These are phyloP conservation scores for Amblyjoppa fuscipennis DNA, from an alignment of 2,888 invertebrate genomes.

Conservation along the genomic window DNA sequence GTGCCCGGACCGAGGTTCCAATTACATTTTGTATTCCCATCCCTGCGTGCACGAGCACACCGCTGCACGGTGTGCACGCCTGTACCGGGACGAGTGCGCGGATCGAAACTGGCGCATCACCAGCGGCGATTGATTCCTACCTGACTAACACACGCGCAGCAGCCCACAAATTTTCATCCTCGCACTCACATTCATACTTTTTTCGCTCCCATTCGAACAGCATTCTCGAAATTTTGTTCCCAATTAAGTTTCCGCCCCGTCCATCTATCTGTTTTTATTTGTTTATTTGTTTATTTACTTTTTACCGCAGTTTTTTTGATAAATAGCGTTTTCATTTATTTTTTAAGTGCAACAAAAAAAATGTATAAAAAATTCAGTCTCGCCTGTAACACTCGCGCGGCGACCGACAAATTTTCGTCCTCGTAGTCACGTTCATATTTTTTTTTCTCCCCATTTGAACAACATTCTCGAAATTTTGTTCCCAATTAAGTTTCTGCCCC, in stretches of 20 bases:
- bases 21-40: slow-evolving; percentile 69
- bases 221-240: slow-evolving; percentile 33
- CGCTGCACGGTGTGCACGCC: background rate
- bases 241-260: slow-evolving; percentile 32
- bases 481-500: slow-evolving; percentile 20
- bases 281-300: slow-evolving; percentile 12
- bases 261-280: background rate
- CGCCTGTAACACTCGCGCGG: background rate
- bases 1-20: slow-evolving; percentile 66
- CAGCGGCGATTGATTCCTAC: slow-evolving; percentile 60
- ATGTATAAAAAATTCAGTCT: background rate
- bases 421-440: background rate
- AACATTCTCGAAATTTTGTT: slow-evolving; percentile 30
- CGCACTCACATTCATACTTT: background rate
- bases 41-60: slow-evolving; percentile 38
- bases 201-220: background rate
- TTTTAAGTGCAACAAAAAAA: background rate
- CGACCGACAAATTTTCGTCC: background rate
- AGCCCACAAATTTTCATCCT: slow-evolving; percentile 5
- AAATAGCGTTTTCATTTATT: background rate
- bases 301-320: background rate
- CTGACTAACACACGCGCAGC: slow-evolving; percentile 20
- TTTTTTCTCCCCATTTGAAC: background rate
- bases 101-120: slow-evolving; percentile 50
- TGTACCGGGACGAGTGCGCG: background rate